These are phyloP conservation scores for Cyanoramphus novaezelandiae DNA, from an alignment of 2,113 vertebrate species.

Conservation along the genomic window DNA sequence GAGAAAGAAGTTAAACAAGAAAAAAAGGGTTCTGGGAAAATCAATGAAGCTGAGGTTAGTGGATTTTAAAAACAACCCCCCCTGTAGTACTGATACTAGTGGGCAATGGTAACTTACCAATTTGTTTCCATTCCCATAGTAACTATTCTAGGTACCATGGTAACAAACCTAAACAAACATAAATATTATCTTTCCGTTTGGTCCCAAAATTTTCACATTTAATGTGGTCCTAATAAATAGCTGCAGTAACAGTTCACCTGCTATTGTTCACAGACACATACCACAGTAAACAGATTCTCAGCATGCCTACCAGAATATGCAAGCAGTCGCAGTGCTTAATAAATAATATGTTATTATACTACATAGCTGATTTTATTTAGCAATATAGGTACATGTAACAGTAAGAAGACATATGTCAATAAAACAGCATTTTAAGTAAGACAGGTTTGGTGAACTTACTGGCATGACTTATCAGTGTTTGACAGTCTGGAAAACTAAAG, in stretches of 20 bases:
- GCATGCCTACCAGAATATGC: not conserved
- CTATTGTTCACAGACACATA: not conserved
- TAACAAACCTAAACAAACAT: constrained; percentile 44
- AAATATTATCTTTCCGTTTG: not conserved
- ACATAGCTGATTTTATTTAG: constrained; percentile 10
- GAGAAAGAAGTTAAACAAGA: constrained; percentile 1
- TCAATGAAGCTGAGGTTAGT: not conserved
- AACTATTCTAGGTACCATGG: constrained; percentile 27
- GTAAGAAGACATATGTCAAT: not conserved
- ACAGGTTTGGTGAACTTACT: constrained; percentile 16
- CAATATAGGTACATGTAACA: not conserved
- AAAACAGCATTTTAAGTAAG: not conserved
- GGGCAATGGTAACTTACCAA: not conserved
- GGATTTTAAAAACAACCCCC: not conserved
- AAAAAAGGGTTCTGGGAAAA: not conserved
- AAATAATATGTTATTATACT: not conserved
- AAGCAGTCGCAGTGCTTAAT: not conserved
- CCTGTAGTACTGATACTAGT: not conserved
- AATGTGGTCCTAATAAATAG: constrained; percentile 1
- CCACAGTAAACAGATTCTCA: not conserved
- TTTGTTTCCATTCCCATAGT: constrained; percentile 41
- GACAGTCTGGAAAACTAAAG: constrained; percentile 16
- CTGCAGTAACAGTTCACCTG: not conserved
- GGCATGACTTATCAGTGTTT: not conserved
- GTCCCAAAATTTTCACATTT: not conserved